Conservation (phyloP, 2,888 invertebrate species). For the Xanthia togata region DNA sequence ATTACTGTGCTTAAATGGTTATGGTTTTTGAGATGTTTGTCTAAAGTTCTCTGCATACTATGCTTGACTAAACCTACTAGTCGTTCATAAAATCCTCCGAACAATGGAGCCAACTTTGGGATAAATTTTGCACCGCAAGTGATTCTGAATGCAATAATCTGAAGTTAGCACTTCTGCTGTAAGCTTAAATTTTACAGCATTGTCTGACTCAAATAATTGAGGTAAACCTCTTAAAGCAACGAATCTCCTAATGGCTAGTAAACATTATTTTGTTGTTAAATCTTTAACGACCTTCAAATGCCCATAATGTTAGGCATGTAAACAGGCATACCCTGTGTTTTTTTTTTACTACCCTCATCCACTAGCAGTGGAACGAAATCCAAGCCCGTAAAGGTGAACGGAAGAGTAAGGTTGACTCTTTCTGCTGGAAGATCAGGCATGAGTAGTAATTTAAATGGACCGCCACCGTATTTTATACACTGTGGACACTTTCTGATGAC, state of each 20-base stretch:
- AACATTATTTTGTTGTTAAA: conserved; percentile 14
- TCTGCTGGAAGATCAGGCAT: conserved; percentile 24
- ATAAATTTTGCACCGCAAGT: conserved; percentile 12
- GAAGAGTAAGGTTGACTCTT: conserved; percentile 11
- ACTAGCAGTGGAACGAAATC: neutral
- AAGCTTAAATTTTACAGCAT: neutral
- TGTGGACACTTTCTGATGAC: conserved; percentile 18
- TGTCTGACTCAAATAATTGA: conserved; percentile 8
- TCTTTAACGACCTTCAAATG: conserved; percentile 17
- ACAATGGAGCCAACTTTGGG: conserved; percentile 14
- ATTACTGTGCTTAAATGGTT: conserved; percentile 18
- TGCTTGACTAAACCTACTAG: conserved; percentile 15
- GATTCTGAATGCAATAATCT: conserved; percentile 15
- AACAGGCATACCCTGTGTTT: neutral
- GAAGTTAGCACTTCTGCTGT: neutral
- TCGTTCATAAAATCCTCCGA: conserved; percentile 18
- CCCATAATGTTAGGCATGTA: conserved; percentile 4
- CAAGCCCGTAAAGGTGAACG: conserved; percentile 3
- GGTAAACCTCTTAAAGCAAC: neutral
- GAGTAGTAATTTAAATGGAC: conserved; percentile 17
- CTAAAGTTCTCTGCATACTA: conserved; percentile 12
- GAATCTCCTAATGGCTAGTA: conserved; percentile 4
- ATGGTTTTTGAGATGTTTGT: conserved; percentile 20
- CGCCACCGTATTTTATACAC: conserved; percentile 17
- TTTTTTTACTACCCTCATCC: conserved; percentile 2